phyloP scores from a whole-genome alignment of 2,113 vertebrate genomes.

The Taxidea taxus region DNA sequence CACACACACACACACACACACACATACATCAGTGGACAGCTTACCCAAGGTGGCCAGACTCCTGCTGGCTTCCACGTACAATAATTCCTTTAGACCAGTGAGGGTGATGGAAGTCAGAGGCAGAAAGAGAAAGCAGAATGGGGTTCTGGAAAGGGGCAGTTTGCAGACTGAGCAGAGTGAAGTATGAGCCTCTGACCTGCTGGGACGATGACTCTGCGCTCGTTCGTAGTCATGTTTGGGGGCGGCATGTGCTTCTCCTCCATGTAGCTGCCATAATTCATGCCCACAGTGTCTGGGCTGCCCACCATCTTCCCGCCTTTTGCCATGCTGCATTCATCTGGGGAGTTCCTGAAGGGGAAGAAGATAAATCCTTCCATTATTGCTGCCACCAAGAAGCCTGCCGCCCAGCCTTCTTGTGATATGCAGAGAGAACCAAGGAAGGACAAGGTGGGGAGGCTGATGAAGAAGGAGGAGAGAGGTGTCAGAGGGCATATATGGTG shows the following conservation, averaged over 20 bases:
- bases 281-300: conserved; percentile 82
- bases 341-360: conserved; percentile 85
- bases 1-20: background rate
- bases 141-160: accelerated
- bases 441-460: accelerated
- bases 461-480: accelerated
- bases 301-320: conserved; percentile 90
- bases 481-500: accelerated
- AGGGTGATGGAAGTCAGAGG: background rate
- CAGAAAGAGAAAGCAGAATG: accelerated
- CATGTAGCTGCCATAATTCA: conserved; percentile 90
- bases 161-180: accelerated
- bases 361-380: conserved; percentile 49
- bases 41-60: accelerated
- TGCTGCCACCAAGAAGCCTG: accelerated
- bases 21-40: accelerated
- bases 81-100: accelerated
- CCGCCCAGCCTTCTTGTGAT: accelerated
- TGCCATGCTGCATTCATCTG: conserved; percentile 87
- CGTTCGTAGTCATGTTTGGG: conserved; percentile 91
- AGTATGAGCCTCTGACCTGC: conserved; percentile 84
- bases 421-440: accelerated
- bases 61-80: background rate
- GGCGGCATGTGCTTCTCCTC: conserved; percentile 91
- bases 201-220: conserved; percentile 91